Percentiles rank a stretch among this genome's conserved stretches.
phyloP scores from a whole-genome alignment of 2,888 invertebrate species.

The Drepana falcataria region DNA sequence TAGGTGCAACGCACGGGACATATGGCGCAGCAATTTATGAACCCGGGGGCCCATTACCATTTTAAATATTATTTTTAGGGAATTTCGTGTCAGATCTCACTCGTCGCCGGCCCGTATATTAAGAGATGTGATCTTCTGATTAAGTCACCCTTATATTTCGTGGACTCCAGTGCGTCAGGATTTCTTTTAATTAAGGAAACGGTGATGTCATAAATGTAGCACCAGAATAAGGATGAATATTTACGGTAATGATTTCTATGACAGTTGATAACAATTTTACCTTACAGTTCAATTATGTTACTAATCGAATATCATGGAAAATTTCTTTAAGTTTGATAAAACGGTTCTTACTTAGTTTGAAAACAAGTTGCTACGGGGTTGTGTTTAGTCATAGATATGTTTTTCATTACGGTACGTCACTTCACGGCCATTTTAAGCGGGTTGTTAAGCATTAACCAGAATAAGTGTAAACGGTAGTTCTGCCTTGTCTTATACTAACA shows the following conservation, averaged over 20 bases:
- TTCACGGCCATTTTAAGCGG: conserved; percentile 32
- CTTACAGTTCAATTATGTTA: no score
- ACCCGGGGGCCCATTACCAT: conserved; percentile 75
- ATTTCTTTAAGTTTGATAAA: neutral
- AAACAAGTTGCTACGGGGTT: neutral
- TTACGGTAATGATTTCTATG: no score
- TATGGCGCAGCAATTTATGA: conserved; percentile 78
- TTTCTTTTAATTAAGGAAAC: conserved; percentile 70
- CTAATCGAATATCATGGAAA: neutral
- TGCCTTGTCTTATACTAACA: conserved; percentile 68
- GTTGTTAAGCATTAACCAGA: conserved; percentile 68
- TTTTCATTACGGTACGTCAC: conserved; percentile 6
- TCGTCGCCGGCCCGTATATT: conserved; percentile 72
- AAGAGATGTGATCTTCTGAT: conserved; percentile 77
- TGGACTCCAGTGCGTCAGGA: conserved; percentile 48
- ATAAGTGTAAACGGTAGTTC: conserved; percentile 62
- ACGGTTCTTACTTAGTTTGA: neutral
- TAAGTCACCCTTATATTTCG: conserved; percentile 65
- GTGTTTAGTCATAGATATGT: no score
- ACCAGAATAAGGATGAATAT: conserved; percentile 20
- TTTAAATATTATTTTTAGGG: conserved; percentile 80
- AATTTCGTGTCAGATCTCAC: conserved; percentile 79
- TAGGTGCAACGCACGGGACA: conserved; percentile 74
- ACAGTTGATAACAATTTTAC: no score
- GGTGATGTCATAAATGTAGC: conserved; percentile 29